Evolutionary conservation across 2,888 invertebrate species (phyloP).

Genomic region (Marronus borbonicus): DNA sequence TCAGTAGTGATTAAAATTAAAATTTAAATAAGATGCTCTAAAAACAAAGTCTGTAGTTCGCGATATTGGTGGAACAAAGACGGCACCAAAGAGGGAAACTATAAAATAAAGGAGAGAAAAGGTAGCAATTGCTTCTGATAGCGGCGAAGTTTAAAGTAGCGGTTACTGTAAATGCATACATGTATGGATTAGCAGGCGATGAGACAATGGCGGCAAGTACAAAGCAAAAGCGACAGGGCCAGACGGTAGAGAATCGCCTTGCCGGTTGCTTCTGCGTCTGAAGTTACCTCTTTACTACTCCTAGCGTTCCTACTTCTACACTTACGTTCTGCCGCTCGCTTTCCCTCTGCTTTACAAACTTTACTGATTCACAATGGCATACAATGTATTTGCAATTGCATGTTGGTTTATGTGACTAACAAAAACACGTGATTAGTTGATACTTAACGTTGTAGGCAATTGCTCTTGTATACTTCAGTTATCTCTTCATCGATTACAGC

Average conservation of each 20-base stretch:
- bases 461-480: too few species aligned
- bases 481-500: too few species aligned
- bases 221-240: conserved; percentile 52
- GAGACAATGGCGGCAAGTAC: conserved; percentile 58
- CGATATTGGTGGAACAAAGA: conserved; percentile 38
- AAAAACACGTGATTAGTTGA: conserved; percentile 47
- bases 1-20: too few species aligned
- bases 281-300: conserved; percentile 35
- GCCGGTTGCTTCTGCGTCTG: conserved; percentile 49
- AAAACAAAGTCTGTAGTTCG: conserved; percentile 3
- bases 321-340: conserved; percentile 22
- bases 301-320: background rate
- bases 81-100: conserved; percentile 24
- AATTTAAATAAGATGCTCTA: conserved; percentile 12
- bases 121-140: conserved; percentile 57
- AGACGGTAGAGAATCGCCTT: conserved; percentile 54
- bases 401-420: conserved; percentile 29
- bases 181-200: conserved; percentile 59
- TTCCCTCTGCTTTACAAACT: conserved; percentile 26
- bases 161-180: conserved; percentile 58
- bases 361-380: conserved; percentile 29
- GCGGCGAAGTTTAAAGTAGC: conserved; percentile 57
- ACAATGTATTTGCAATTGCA: conserved; percentile 24
- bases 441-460: conserved; percentile 7
- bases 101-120: conserved; percentile 53